Conservation (phyloP, 2,888 invertebrate species). For the Ophraella communa region DNA sequence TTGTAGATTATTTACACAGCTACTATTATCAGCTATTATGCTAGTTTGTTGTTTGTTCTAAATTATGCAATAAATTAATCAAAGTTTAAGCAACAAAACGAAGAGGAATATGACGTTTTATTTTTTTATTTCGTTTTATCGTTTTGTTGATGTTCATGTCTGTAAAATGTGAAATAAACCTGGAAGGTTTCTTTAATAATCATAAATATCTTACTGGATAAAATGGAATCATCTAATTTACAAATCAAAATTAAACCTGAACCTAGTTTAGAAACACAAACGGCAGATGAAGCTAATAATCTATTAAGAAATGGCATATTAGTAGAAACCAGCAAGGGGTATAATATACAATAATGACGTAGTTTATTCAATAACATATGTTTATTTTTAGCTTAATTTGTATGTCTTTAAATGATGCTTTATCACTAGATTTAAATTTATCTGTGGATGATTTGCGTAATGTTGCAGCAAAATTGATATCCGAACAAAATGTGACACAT, state of each 20-base stretch:
- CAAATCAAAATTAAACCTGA: constrained; percentile 31
- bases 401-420: constrained; percentile 60
- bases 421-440: constrained; percentile 59
- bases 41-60: not conserved
- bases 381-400: constrained; percentile 58
- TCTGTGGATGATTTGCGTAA: constrained; percentile 60
- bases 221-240: constrained; percentile 27
- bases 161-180: constrained; percentile 12
- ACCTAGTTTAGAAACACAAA: constrained; percentile 34
- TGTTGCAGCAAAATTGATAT: constrained; percentile 58
- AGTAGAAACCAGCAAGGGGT: constrained; percentile 61
- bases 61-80: not conserved
- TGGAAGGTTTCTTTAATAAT: not conserved
- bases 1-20: no score
- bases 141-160: constrained; percentile 13
- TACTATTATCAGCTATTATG: not conserved
- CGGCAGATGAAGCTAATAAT: constrained; percentile 57
- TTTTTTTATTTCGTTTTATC: constrained; percentile 17
- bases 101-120: constrained; percentile 9
- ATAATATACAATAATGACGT: constrained; percentile 35
- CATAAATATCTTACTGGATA: not conserved
- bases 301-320: constrained; percentile 60
- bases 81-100: not conserved
- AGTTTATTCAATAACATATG: constrained; percentile 22
- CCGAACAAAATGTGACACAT: constrained; percentile 51